Base-by-base conservation (phyloP, 2,797 vertebrate genomes). In the Cirrhinus mrigala region DNA sequence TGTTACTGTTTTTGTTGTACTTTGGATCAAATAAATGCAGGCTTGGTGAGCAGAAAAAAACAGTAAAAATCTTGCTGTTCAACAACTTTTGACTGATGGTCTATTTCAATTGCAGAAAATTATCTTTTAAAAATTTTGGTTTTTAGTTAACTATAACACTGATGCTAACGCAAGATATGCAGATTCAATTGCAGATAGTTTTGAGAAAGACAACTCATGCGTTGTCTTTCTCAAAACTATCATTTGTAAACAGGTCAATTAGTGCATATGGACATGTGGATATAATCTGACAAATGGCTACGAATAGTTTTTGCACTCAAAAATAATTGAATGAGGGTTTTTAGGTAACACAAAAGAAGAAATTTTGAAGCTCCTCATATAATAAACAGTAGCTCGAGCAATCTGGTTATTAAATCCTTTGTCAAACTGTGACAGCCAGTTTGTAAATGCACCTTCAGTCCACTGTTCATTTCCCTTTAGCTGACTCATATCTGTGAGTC, bases 391-490 rank as follows among this genome's bases (percentile, higher is more conserved):
- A 7, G 52, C 52, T 44, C 6, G 27, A 82, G 37, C 80, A 82
- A 82, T 82, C 52, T 46, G 52, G 52, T 82, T 71, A 71, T 71
- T 82, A 70, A 56, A 60, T 46, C 11, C 56, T 82, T 71, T 73
- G 50, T 82, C 52, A 82, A 29, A 56, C 52, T 29, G n/a, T 71
- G 50, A 71, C 68, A 71, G 29, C 33, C 56, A 8, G 9, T 81
- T 81, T 78, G 48, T 56, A 27, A 58, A 60, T 46, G 29, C 24
- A 24, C 29, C 24, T 73, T 62, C 46, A 50, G 29, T 33, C 15
- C 60, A 76, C 6, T 83, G 50, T 81, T 70, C 46, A 70, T 24
- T 52, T 69, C 33, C 15, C 52, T 66, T 54, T 56, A 75, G 76
- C 48, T 79, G 62, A 44, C 73, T 77, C 60, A 29, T 66, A 22